Evolutionary conservation across 2,113 vertebrate species (phyloP), one percentile per base, ranked within the genome.

Genomic region (Crotalus viridis): DNA sequence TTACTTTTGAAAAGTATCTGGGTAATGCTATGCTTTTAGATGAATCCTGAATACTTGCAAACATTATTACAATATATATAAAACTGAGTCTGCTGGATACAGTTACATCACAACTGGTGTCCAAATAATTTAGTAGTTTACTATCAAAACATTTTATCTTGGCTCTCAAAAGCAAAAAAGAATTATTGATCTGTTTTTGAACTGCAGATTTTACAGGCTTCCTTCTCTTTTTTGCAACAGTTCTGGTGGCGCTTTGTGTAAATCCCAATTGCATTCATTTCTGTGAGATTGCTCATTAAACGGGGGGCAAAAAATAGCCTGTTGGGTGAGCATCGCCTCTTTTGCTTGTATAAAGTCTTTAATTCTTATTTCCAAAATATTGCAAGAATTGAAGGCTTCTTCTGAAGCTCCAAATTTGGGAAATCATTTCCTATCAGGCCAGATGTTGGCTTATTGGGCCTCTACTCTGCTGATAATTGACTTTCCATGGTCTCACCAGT

Each of bases 141-240:
- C 46, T 92, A 0, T 93, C 89, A 94, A 48, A 94, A 28, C 91
- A 90, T 95, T 96, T 94, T 54, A n/a, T 91, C 46, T 93, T 33
- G 56, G 2, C 92, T 95, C 85, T 91, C 1, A 21, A 5, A 93
- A 94, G 88, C 91, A 39, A 88, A 93, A 51, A 91, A 93, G 43
- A 93, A 28, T 92, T 94, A 33, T 39, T 33, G 94, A 57, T 69
- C 87, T 12, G 0, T 0, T 89, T 94, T 87, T 88, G 85, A 24
- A 92, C 15, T 9, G 85, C 89, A 90, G 3, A 13, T 91, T 3
- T 22, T 91, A 3, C 15, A 3, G 85, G 22, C 26, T 85, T 17
- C 94, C 46, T 39, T 52, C 26, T 89, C 9, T 87, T 81, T 69
- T 86, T 59, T 89, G 59, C 0, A 85, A 93, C 55, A 57, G 54